Conservation (phyloP, 2,888 invertebrate species). For the Melipona bicolor region DNA sequence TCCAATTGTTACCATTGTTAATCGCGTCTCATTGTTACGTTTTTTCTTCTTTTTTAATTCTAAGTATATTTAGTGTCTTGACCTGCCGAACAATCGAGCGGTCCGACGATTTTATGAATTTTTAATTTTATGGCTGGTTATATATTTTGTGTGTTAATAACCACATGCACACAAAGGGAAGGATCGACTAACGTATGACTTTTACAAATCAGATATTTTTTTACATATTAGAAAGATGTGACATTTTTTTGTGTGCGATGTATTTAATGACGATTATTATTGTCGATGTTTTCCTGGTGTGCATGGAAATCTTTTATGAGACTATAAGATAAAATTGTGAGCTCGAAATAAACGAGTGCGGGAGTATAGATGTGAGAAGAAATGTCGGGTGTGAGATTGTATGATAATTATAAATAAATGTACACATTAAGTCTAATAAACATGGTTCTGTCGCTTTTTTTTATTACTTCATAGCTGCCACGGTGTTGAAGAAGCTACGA, state of each 20-base stretch:
- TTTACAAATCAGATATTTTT: conserved; percentile 54
- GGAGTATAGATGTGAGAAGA: conserved; percentile 69
- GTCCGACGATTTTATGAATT: conserved; percentile 68
- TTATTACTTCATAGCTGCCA: conserved; percentile 19
- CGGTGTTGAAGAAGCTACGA: background rate
- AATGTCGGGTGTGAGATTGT: conserved; percentile 81
- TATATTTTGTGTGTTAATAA: conserved; percentile 50
- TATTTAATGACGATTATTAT: conserved; percentile 22
- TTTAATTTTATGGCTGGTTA: conserved; percentile 57
- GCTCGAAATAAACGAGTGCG: conserved; percentile 53
- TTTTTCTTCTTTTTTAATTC: conserved; percentile 17
- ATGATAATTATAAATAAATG: conserved; percentile 83
- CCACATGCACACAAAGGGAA: conserved; percentile 35
- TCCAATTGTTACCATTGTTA: conserved; percentile 39
- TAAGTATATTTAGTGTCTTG: conserved; percentile 28
- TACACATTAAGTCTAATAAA: conserved; percentile 78
- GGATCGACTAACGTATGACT: conserved; percentile 15
- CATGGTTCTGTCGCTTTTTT: conserved; percentile 38
- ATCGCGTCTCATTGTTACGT: conserved; percentile 32
- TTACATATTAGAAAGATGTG: conserved; percentile 40
- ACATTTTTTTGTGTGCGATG: conserved; percentile 42
- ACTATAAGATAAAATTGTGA: conserved; percentile 46
- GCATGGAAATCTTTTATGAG: conserved; percentile 37
- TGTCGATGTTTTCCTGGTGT: conserved; percentile 42
- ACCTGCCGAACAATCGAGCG: conserved; percentile 72